A percentile compares a stretch with the other conserved stretches of the same genome.
Evolutionary conservation across 2,113 vertebrate species (phyloP).

Genomic region (Protobothrops flavoviridis): DNA sequence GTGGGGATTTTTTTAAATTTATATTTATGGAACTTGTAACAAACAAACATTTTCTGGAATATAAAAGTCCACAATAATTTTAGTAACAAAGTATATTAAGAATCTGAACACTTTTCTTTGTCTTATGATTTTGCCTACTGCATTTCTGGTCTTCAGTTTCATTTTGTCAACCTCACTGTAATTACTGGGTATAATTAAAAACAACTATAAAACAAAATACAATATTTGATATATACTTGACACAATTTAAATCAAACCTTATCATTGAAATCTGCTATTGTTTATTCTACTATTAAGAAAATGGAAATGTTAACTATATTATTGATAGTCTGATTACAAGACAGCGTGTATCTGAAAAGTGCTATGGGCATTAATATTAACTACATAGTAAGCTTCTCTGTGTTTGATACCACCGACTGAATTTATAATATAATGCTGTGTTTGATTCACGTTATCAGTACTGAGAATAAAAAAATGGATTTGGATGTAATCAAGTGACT

Average conservation of each 20-base stretch:
- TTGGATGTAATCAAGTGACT: too few species aligned
- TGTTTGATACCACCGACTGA: neutral
- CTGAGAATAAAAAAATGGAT: neutral
- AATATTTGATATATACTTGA: neutral
- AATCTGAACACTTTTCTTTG: neutral
- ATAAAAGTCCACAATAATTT: neutral
- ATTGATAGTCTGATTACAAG: neutral
- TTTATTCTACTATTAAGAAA: neutral
- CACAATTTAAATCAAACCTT: neutral
- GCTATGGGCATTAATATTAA: neutral
- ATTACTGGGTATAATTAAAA: neutral
- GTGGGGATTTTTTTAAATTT: slow-evolving; percentile 4
- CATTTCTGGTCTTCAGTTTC: neutral
- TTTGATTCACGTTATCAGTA: neutral
- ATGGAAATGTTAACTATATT: neutral
- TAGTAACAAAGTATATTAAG: neutral
- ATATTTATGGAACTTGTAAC: neutral
- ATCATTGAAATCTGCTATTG: neutral
- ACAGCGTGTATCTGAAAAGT: neutral
- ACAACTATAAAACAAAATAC: neutral
- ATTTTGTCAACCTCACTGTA: neutral
- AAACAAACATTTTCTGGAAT: neutral
- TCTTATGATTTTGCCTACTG: neutral
- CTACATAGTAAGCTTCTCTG: neutral
- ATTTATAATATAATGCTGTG: neutral